Percentiles rank a stretch among this genome's conserved stretches.
Conservation (phyloP, 2,113 vertebrate genomes). For the Apodemus sylvaticus region DNA sequence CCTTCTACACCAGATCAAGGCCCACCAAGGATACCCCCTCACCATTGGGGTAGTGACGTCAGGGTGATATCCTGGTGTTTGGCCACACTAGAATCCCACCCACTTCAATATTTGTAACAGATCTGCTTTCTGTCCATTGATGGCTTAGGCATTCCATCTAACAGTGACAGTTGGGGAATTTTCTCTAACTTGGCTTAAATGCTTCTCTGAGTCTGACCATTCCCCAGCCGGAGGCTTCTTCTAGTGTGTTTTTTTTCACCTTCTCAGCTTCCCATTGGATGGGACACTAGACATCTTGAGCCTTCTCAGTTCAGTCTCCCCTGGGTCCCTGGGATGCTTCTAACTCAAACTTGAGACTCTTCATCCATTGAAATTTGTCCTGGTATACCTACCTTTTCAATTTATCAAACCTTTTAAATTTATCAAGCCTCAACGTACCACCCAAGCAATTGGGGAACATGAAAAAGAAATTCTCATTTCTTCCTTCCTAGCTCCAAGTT, state of each 20-base stretch:
- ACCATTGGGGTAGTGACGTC: not conserved
- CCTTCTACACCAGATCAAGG: too few relatives aligned
- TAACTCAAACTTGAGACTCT: not conserved
- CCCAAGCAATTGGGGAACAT: not conserved
- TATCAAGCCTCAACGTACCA: not conserved
- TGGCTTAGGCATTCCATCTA: not conserved
- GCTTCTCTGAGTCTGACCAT: not conserved
- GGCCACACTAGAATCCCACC: not conserved
- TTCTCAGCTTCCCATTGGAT: not conserved
- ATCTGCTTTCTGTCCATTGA: not conserved
- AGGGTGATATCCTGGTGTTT: not conserved
- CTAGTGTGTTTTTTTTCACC: not conserved
- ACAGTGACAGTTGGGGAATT: not conserved
- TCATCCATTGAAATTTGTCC: not conserved
- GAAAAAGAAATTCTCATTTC: not conserved
- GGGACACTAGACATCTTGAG: not conserved
- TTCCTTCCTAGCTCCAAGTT: not conserved
- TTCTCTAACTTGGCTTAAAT: not conserved
- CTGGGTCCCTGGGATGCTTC: too few relatives aligned
- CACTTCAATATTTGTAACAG: not conserved
- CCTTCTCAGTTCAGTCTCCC: too few relatives aligned
- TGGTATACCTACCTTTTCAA: not conserved
- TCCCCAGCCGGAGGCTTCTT: not conserved
- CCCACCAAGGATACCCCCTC: not conserved
- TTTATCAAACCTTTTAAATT: not conserved